Percentiles rank a stretch among this genome's conserved stretches.
Evolutionary conservation across 2,797 vertebrate genomes (phyloP).

Genomic region (Borostomias antarcticus): DNA sequence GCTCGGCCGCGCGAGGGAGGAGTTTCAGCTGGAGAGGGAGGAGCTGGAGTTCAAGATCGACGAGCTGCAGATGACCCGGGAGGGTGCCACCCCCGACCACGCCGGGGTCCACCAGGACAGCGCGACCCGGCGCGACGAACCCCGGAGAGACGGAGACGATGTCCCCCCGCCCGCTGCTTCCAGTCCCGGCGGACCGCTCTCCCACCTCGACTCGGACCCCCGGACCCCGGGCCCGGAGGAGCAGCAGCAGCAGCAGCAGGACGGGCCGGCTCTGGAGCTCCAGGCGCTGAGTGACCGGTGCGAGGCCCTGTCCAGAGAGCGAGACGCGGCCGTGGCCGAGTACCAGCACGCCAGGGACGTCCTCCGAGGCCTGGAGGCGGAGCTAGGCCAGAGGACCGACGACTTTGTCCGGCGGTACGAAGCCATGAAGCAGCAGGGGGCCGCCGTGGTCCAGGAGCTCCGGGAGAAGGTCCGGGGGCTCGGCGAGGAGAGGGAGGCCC

Average conservation of each 20-base stretch:
- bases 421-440: conserved; percentile 86
- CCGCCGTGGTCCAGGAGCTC: conserved; percentile 78
- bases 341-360: conserved; percentile 82
- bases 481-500: conserved; percentile 42
- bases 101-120: neutral
- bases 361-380: conserved; percentile 82
- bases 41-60: conserved; percentile 97
- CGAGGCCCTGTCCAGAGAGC: conserved; percentile 79
- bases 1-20: conserved; percentile 82
- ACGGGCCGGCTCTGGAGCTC: conserved; percentile 68
- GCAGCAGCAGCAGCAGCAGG: conserved; percentile 65
- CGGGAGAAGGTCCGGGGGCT: conserved; percentile 76
- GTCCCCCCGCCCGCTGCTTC: neutral
- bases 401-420: conserved; percentile 85
- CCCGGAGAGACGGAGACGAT: conserved; percentile 51
- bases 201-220: neutral
- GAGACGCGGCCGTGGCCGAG: conserved; percentile 79
- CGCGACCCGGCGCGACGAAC: conserved; percentile 60
- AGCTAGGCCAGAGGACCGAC: conserved; percentile 85
- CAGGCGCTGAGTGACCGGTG: conserved; percentile 75
- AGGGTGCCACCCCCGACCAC: conserved; percentile 65
- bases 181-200: conserved; percentile 17
- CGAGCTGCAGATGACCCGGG: conserved; percentile 88
- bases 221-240: conserved; percentile 32
- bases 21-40: conserved; percentile 89